Evolutionary conservation across 1,140 invertebrate species (phyloP).

Genomic region (Neodiprion fabricii): DNA sequence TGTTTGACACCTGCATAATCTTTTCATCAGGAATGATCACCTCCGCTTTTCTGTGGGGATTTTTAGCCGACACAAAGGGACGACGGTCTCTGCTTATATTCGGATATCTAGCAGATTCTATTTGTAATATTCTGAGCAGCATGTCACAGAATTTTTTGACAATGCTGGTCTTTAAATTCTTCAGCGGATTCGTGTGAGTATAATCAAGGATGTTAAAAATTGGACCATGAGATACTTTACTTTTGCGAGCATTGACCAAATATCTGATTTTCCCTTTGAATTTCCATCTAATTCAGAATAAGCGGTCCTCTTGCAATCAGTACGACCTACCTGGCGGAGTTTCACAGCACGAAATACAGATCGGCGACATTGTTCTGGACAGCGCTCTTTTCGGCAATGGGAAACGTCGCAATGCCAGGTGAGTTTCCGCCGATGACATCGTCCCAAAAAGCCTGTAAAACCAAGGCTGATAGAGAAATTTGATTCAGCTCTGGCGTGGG

Average conservation of each 20-base stretch:
- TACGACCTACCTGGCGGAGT: conserved; percentile 70
- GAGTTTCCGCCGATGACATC: conserved; percentile 22
- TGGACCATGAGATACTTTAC: no score
- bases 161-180: conserved; percentile 72
- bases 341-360: conserved; percentile 67
- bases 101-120: conserved; percentile 70
- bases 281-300: conserved; percentile 58
- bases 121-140: conserved; percentile 68
- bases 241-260: no score
- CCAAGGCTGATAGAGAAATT: background rate
- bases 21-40: conserved; percentile 72
- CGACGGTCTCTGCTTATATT: conserved; percentile 70
- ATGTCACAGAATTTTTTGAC: conserved; percentile 71
- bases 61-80: conserved; percentile 75
- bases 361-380: conserved; percentile 64
- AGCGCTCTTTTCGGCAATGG: conserved; percentile 63
- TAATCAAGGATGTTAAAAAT: background rate
- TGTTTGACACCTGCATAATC: background rate
- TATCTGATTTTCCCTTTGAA: no score
- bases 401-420: conserved; percentile 52
- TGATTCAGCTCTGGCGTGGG: conserved; percentile 31
- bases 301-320: conserved; percentile 73
- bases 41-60: conserved; percentile 80
- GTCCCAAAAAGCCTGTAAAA: conserved; percentile 24
- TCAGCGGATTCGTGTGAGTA: conserved; percentile 76